Conservation (phyloP, 2,113 vertebrate genomes). For the Serilophus lunatus region DNA sequence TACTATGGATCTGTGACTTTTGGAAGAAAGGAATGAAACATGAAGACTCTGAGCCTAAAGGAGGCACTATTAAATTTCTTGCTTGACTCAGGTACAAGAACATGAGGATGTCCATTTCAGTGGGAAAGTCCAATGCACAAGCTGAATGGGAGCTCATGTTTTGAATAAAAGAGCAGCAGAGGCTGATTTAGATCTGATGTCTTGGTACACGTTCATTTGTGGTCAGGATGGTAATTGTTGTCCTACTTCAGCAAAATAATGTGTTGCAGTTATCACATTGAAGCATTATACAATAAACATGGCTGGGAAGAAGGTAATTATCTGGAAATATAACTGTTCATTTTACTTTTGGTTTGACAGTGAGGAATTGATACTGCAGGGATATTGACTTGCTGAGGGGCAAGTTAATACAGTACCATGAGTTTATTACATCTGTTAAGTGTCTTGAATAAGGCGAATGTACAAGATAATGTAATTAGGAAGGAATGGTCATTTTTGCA, state of each 20-base stretch:
- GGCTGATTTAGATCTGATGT: neutral
- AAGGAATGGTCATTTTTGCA: neutral
- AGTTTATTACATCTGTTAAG: neutral
- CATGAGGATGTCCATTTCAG: neutral
- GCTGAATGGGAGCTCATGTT: neutral
- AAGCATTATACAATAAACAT: neutral
- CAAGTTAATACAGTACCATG: neutral
- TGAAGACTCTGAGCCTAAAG: neutral
- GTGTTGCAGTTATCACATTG: neutral
- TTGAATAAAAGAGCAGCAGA: neutral
- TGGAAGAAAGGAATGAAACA: neutral
- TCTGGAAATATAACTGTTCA: neutral
- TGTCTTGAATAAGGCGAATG: neutral
- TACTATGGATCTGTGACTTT: neutral
- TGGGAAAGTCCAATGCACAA: neutral
- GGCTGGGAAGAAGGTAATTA: neutral
- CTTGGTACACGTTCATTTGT: neutral
- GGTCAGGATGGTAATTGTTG: neutral
- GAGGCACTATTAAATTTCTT: neutral
- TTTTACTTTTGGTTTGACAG: neutral
- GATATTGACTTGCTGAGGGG: neutral
- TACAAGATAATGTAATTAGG: neutral
- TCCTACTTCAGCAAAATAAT: neutral
- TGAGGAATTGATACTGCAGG: neutral
- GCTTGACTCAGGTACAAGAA: neutral